phyloP scores from a whole-genome alignment of 35 echinoderm and acorn worm species.

The Nesometra sesokonis region DNA sequence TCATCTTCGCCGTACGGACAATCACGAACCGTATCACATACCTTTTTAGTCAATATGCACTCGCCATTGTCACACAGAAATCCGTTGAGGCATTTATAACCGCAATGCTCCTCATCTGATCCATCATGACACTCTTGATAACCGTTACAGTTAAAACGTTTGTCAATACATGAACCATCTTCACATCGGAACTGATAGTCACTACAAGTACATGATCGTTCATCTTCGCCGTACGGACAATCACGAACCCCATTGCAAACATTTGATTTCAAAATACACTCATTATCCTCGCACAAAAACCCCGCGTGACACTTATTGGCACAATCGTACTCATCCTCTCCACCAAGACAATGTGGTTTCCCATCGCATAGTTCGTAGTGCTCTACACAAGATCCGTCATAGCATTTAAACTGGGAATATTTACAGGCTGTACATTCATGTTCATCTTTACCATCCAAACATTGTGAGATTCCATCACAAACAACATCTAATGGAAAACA shows the following conservation, averaged over 20 bases:
- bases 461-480: slow-evolving; percentile 22
- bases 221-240: slow-evolving; percentile 26
- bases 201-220: slow-evolving; percentile 12
- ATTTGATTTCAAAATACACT: background rate
- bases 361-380: slow-evolving; percentile 11
- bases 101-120: too few relatives aligned
- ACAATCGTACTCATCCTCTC: slow-evolving; percentile 27
- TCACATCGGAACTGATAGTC: background rate
- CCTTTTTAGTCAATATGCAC: background rate
- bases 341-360: background rate
- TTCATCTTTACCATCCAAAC: slow-evolving; percentile 40
- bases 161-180: background rate
- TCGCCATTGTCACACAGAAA: background rate
- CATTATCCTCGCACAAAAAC: slow-evolving; percentile 12
- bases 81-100: too few relatives aligned
- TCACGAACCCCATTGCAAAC: slow-evolving; percentile 1
- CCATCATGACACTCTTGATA: too few relatives aligned
- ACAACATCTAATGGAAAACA: slow-evolving; percentile 11
- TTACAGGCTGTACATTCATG: background rate
- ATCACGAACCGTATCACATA: slow-evolving; percentile 5
- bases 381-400: slow-evolving; percentile 15
- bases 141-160: too few relatives aligned
- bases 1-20: slow-evolving; percentile 21
- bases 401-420: slow-evolving; percentile 15
- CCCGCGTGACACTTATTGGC: background rate